Base-by-base conservation (phyloP, 2,797 vertebrate genomes). In the Pogonophryne albipinna region DNA sequence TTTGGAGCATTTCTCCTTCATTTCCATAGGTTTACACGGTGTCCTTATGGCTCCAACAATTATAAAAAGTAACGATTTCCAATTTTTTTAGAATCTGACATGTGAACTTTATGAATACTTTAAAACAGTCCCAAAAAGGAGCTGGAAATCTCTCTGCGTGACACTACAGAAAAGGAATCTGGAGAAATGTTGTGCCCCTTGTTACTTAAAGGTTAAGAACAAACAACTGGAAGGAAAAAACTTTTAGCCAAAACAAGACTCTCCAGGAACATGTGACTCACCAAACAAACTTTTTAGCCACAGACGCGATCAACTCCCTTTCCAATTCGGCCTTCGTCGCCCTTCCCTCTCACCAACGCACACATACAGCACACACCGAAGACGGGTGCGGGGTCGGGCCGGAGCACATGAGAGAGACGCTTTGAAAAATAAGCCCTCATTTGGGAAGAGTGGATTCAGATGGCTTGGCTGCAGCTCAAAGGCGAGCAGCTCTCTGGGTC, bases 381-480 rank as follows among this genome's bases (percentile, higher is more conserved):
- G 84, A 85, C 65, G 85, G 89, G 87, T 75, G 89, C 87, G 84
- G 89, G 89, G 87, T 90, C 86, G 87, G 67, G 72, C 91, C 85
- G 86, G 88, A 87, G 82, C 91, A 85, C 87, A 86, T 79, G 84
- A 84, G 88, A 92, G 88, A 92, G 89, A 88, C 76, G 86, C 94
- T 95, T 95, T 95, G 94, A 95, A 95, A 94, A 92, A 90, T 93
- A 93, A 95, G 94, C 93, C 89, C 93, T 94, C 93, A 93, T 94
- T 95, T 94, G 92, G 91, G 91, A 88, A 94, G 95, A 95, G 95
- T 95, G 94, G 94, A 95, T 95, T 95, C 94, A 95, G 94, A 95
- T 95, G 94, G 93, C 85, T 94, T 95, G 95, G 95, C 94, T 91
- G 15, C 69, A 66, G 90, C 94, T 94, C 93, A 95, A 95, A 95